Conservation (phyloP, 2,113 vertebrate genomes). For the Rhynchopsitta pachyrhyncha region DNA sequence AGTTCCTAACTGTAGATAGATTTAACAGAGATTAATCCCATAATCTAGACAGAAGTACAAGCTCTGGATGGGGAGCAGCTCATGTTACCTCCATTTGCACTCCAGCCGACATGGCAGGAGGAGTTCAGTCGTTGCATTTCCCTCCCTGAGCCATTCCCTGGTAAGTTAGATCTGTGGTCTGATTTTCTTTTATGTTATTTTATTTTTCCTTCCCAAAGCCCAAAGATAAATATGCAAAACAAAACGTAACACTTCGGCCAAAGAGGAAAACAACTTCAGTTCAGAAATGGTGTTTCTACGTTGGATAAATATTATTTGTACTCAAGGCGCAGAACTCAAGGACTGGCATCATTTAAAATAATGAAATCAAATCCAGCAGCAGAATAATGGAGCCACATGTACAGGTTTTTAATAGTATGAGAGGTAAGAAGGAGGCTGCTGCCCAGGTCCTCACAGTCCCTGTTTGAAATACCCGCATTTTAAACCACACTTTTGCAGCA, state of each 20-base stretch:
- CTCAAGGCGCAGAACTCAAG: background rate
- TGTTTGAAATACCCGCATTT: background rate
- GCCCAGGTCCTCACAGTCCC: background rate
- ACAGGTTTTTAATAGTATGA: background rate
- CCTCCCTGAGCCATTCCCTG: background rate
- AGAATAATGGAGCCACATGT: background rate
- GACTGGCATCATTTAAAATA: background rate
- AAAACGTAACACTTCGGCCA: background rate
- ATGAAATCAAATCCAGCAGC: background rate
- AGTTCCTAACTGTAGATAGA: constrained; percentile 46
- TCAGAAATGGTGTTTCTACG: background rate
- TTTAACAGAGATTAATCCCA: constrained; percentile 53
- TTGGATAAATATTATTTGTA: constrained; percentile 70
- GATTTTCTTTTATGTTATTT: background rate
- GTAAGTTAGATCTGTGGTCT: background rate
- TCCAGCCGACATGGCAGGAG: background rate
- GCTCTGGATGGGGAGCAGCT: constrained; percentile 8
- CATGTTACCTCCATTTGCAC: constrained; percentile 4
- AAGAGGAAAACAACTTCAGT: background rate
- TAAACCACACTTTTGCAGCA: background rate
- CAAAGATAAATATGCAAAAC: constrained; percentile 7
- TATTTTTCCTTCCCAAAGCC: background rate
- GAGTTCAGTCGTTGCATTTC: background rate
- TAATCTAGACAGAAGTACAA: constrained; percentile 46
- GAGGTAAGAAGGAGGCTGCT: background rate